These are phyloP conservation scores for Eulemur mongoz DNA, from an alignment of 2,797 vertebrate genomes.

Conservation along the genomic window DNA sequence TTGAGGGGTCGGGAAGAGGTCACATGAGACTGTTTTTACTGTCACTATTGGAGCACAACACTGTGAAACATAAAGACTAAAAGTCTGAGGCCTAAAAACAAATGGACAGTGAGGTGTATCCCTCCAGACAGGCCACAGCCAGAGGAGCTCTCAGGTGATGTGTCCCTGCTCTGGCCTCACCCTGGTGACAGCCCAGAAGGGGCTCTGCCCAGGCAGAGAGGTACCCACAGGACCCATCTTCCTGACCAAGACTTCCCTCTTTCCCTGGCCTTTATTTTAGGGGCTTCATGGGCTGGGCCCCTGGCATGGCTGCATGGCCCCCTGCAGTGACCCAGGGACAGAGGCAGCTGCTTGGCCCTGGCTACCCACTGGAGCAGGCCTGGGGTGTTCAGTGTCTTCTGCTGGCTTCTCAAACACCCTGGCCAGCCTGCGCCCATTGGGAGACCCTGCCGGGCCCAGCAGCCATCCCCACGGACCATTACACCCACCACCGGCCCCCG, in stretches of 20 bases:
- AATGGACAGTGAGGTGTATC: rapidly evolving
- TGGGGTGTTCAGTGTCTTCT: neutral
- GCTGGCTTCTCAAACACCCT: neutral
- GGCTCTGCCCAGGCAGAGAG: neutral
- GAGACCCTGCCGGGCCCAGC: neutral
- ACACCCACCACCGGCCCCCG: rapidly evolving
- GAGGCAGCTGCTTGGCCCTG: neutral
- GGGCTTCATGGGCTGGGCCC: too few species aligned
- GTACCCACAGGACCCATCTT: neutral
- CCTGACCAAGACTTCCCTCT: neutral
- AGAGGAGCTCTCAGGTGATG: rapidly evolving
- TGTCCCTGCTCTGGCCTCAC: neutral
- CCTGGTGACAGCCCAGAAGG: neutral
- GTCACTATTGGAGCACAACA: rapidly evolving
- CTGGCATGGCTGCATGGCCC: rapidly evolving
- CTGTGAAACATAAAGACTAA: neutral
- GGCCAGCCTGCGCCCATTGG: neutral
- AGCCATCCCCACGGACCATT: neutral
- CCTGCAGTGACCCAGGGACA: neutral
- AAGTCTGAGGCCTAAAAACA: neutral
- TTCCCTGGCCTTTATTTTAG: too few species aligned
- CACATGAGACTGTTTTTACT: rapidly evolving
- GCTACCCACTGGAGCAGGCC: neutral
- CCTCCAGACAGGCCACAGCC: neutral
- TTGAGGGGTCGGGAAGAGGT: neutral